Conservation (phyloP, 2,888 invertebrate genomes). For the Philhelius pedissequus region DNA sequence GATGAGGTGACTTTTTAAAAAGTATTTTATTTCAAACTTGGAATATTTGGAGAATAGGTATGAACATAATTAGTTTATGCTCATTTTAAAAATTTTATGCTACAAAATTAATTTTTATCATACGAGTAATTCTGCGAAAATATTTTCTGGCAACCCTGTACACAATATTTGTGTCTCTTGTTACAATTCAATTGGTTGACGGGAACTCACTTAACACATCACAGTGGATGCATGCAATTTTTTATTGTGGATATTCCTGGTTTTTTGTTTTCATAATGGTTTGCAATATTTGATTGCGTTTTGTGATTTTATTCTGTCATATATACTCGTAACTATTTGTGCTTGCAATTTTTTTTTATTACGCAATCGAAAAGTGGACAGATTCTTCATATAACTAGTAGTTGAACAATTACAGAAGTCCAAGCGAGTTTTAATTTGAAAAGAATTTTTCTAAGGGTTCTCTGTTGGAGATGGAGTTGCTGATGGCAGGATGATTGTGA, state of each 20-base stretch:
- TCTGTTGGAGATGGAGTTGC: not conserved
- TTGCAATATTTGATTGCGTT: constrained; percentile 10
- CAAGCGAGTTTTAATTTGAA: constrained; percentile 7
- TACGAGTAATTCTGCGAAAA: too few relatives aligned
- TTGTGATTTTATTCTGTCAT: not conserved
- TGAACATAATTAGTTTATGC: too few relatives aligned
- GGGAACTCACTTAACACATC: not conserved
- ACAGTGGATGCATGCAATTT: not conserved
- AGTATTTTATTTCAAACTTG: too few relatives aligned
- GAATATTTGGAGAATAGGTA: too few relatives aligned
- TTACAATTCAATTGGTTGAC: not conserved
- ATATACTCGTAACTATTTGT: not conserved
- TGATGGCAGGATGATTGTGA: not conserved
- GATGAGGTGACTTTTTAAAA: too few relatives aligned
- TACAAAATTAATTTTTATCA: too few relatives aligned
- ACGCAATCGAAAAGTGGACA: constrained; percentile 17
- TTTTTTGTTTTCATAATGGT: constrained; percentile 6
- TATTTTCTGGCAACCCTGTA: not conserved
- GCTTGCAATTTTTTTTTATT: not conserved
- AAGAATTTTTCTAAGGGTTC: not conserved
- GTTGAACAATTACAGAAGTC: not conserved
- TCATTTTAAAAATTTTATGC: too few relatives aligned
- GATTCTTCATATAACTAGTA: not conserved
- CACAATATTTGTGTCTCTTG: not conserved
- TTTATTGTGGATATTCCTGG: not conserved